Evolutionary conservation across 2,888 invertebrate species (phyloP).

Genomic region (Torymus tubicola): DNA sequence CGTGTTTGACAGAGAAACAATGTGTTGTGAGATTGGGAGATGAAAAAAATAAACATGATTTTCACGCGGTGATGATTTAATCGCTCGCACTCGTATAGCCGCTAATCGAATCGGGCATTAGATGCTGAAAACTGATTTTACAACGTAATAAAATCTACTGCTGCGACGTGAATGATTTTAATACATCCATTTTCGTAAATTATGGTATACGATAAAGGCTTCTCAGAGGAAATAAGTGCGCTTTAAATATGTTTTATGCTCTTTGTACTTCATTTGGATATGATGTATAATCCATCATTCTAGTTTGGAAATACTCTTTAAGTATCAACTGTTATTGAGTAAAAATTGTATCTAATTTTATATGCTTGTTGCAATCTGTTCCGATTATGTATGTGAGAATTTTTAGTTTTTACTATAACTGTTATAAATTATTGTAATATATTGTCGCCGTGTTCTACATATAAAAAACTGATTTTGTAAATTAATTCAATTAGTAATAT

Average conservation of each 20-base stretch:
- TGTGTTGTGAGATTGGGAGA: not conserved
- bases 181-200: not conserved
- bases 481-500: too few species aligned
- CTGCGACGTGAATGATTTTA: not conserved
- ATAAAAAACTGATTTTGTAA: too few species aligned
- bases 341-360: too few species aligned
- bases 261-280: not conserved
- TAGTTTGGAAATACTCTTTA: too few species aligned
- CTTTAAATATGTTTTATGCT: not conserved
- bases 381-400: too few species aligned
- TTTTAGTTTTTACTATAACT: too few species aligned
- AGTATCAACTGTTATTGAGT: too few species aligned
- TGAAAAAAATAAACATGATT: slow-evolving; percentile 25
- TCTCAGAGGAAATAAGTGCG: not conserved
- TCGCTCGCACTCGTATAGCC: not conserved
- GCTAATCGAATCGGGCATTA: slow-evolving; percentile 25
- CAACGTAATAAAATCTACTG: not conserved
- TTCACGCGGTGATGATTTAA: slow-evolving; percentile 34
- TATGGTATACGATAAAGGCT: not conserved
- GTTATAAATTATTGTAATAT: too few species aligned
- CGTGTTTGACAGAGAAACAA: too few species aligned
- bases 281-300: not conserved
- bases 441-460: too few species aligned
- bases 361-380: too few species aligned
- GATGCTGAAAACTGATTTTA: not conserved